Conservation (phyloP, 92 coral and sea anemone genomes). For the Epizoanthus rinbou region DNA sequence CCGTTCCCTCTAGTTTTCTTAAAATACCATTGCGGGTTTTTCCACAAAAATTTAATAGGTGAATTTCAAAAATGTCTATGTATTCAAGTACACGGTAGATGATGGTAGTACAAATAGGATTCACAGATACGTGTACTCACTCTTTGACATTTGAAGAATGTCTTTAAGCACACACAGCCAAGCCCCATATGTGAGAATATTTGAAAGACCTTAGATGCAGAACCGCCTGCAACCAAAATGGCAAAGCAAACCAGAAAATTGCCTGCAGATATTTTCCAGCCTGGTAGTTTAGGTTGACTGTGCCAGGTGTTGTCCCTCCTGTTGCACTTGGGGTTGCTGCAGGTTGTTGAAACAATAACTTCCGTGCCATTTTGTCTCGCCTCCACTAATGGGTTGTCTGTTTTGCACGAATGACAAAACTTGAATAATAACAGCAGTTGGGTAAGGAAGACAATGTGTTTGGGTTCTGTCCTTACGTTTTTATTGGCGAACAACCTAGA, state of each 20-base stretch:
- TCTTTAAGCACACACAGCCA: neutral
- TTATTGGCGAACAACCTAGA: neutral
- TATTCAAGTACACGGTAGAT: too few species aligned
- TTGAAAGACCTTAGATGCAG: neutral
- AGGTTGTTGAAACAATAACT: neutral
- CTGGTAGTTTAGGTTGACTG: slow-evolving; percentile 26
- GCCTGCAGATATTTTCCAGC: slow-evolving; percentile 16
- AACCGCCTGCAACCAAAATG: slow-evolving; percentile 28
- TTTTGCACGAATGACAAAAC: slow-evolving; percentile 21
- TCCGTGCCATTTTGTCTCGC: neutral
- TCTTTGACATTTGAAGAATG: too few species aligned
- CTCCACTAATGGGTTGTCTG: slow-evolving; percentile 32
- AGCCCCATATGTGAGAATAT: slow-evolving; percentile 16
- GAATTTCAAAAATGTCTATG: too few species aligned
- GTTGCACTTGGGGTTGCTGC: slow-evolving; percentile 13
- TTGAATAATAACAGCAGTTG: slow-evolving; percentile 45
- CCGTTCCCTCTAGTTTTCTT: too few species aligned
- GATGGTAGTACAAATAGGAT: too few species aligned
- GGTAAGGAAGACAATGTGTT: slow-evolving; percentile 51
- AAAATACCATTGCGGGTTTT: too few species aligned
- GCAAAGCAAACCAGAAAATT: slow-evolving; percentile 28
- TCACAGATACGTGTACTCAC: too few species aligned
- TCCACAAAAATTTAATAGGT: too few species aligned
- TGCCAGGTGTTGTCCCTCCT: neutral
- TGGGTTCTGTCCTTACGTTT: slow-evolving; percentile 51